Evolutionary conservation across 2,113 vertebrate genomes (phyloP).

Genomic region (Tamias sibiricus): DNA sequence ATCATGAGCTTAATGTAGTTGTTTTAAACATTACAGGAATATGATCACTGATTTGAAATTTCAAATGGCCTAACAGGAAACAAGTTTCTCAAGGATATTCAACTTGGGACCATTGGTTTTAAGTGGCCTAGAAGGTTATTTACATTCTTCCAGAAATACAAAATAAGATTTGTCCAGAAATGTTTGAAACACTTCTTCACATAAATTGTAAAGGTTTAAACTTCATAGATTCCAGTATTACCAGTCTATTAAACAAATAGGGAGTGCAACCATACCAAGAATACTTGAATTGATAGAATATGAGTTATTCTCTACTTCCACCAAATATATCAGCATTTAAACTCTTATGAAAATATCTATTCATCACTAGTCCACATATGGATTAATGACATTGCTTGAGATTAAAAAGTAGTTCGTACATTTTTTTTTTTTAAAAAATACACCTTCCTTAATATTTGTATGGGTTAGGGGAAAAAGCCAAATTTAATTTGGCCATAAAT

Average conservation of each 20-base stretch:
- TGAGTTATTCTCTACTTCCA: constrained; percentile 71
- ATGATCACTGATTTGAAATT: constrained; percentile 57
- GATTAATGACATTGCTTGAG: constrained; percentile 77
- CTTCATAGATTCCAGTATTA: constrained; percentile 79
- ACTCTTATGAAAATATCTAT: constrained; percentile 77
- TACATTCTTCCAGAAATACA: constrained; percentile 79
- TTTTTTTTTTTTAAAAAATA: constrained; percentile 50
- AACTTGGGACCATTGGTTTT: constrained; percentile 48
- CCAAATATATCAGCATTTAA: constrained; percentile 82
- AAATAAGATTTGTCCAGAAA: constrained; percentile 78
- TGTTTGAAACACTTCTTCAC: constrained; percentile 76
- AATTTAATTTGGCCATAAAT: constrained; percentile 75
- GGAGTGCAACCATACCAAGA: constrained; percentile 59
- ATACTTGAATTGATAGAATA: constrained; percentile 55
- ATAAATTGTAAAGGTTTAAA: constrained; percentile 79
- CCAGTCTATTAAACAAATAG: constrained; percentile 72
- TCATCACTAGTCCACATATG: constrained; percentile 77
- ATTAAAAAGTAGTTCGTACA: constrained; percentile 76
- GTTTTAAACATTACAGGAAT: constrained; percentile 29
- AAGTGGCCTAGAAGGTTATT: constrained; percentile 64
- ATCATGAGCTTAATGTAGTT: not conserved
- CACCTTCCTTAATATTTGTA: constrained; percentile 51
- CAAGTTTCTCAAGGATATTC: constrained; percentile 58
- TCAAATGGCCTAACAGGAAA: constrained; percentile 38
- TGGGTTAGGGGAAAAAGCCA: constrained; percentile 57